These are phyloP conservation scores for Berghia stephanieae DNA, from an alignment of 1,140 invertebrate genomes.

Conservation along the genomic window DNA sequence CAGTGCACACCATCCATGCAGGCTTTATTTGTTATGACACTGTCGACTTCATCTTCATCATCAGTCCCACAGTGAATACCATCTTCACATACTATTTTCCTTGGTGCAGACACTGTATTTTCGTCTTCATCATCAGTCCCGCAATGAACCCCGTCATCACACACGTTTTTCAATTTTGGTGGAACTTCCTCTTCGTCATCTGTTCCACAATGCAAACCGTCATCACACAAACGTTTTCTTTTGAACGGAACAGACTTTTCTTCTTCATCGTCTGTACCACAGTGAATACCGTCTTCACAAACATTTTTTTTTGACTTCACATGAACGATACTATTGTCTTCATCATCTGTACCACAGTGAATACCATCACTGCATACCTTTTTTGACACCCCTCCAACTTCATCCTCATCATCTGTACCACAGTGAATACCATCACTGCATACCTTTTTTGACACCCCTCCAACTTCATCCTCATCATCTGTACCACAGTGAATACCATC, in stretches of 20 bases:
- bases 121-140: slow-evolving; percentile 38
- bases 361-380: slow-evolving; percentile 27
- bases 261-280: slow-evolving; percentile 35
- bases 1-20: slow-evolving; percentile 36
- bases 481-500: slow-evolving; percentile 31
- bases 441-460: not conserved
- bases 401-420: slow-evolving; percentile 37
- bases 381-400: not conserved
- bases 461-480: slow-evolving; percentile 26
- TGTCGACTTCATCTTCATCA: slow-evolving; percentile 28
- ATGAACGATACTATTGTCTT: slow-evolving; percentile 15
- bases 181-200: slow-evolving; percentile 21
- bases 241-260: too few relatives aligned
- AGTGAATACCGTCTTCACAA: slow-evolving; percentile 28
- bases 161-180: slow-evolving; percentile 22
- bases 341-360: slow-evolving; percentile 31
- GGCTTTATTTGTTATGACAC: slow-evolving; percentile 18
- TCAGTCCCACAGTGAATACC: slow-evolving; percentile 42
- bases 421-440: slow-evolving; percentile 37
- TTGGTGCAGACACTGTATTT: not conserved
- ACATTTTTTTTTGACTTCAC: slow-evolving; percentile 13
- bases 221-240: slow-evolving; percentile 31
- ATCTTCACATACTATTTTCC: slow-evolving; percentile 37
- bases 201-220: slow-evolving; percentile 28
- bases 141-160: slow-evolving; percentile 29